Conservation (phyloP, 1,140 invertebrate species). For the Cydia fagiglandana region DNA sequence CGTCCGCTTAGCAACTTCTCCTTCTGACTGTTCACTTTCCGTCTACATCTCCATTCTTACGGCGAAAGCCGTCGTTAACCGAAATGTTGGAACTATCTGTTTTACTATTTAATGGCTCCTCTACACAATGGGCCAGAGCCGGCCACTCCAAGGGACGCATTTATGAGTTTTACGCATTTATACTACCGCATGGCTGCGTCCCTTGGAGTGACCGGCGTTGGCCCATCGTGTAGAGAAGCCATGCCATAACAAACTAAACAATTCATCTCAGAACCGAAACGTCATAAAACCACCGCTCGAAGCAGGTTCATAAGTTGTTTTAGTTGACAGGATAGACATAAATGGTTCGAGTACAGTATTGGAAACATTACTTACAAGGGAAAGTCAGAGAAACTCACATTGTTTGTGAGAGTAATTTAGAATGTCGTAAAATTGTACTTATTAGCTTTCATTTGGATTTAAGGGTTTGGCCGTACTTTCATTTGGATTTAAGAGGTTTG, state of each 20-base stretch:
- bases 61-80: background rate
- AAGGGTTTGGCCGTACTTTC: too few relatives aligned
- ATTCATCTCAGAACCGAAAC: background rate
- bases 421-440: background rate
- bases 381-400: background rate
- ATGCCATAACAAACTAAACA: background rate
- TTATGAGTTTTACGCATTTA: too few relatives aligned
- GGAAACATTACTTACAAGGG: background rate
- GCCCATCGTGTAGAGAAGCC: too few relatives aligned
- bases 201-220: too few relatives aligned
- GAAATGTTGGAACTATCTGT: background rate
- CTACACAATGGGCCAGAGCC: too few relatives aligned
- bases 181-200: too few relatives aligned
- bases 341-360: conserved; percentile 1
- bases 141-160: too few relatives aligned
- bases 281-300: background rate
- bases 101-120: conserved; percentile 6
- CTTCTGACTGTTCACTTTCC: too few relatives aligned
- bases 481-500: too few relatives aligned
- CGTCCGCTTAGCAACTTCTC: too few relatives aligned
- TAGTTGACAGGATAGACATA: background rate
- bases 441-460: too few relatives aligned
- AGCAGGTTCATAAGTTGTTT: background rate
- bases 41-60: too few relatives aligned
- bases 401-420: background rate